Percentiles rank a stretch among this genome's conserved stretches.
Evolutionary conservation across 2,888 invertebrate species (phyloP).

Genomic region (Scaptomyza tumidula): DNA sequence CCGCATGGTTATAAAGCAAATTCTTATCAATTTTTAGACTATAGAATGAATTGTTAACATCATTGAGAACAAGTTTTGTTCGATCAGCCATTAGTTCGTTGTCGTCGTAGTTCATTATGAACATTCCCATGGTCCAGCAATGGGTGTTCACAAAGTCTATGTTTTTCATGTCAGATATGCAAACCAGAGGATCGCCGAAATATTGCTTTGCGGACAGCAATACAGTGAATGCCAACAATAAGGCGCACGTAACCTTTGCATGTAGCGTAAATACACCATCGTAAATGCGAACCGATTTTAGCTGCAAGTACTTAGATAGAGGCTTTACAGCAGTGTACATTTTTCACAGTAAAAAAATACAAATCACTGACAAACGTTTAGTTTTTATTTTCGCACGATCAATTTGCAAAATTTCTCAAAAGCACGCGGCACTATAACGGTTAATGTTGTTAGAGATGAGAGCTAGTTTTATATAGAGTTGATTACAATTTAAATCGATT

Average conservation of each 20-base stretch:
- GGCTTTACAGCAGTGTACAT: slow-evolving; percentile 89
- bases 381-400: background rate
- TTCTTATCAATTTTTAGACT: slow-evolving; percentile 24
- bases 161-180: slow-evolving; percentile 86
- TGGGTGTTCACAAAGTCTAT: slow-evolving; percentile 89
- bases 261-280: slow-evolving; percentile 91
- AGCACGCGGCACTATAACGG: slow-evolving; percentile 72
- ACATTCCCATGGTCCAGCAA: slow-evolving; percentile 92
- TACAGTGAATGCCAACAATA: slow-evolving; percentile 90
- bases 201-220: slow-evolving; percentile 92
- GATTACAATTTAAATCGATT: background rate
- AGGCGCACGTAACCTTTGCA: slow-evolving; percentile 89
- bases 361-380: background rate
- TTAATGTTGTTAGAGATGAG: slow-evolving; percentile 14
- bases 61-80: slow-evolving; percentile 64
- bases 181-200: slow-evolving; percentile 93
- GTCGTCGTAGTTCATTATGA: slow-evolving; percentile 84
- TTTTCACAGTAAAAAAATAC: slow-evolving; percentile 68
- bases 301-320: slow-evolving; percentile 86
- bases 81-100: background rate
- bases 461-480: background rate
- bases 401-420: background rate
- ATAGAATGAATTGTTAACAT: background rate
- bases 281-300: slow-evolving; percentile 89
- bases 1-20: slow-evolving; percentile 32